These are phyloP conservation scores for Corythornis cristatus DNA, from an alignment of 2,113 vertebrate genomes.

Conservation along the genomic window DNA sequence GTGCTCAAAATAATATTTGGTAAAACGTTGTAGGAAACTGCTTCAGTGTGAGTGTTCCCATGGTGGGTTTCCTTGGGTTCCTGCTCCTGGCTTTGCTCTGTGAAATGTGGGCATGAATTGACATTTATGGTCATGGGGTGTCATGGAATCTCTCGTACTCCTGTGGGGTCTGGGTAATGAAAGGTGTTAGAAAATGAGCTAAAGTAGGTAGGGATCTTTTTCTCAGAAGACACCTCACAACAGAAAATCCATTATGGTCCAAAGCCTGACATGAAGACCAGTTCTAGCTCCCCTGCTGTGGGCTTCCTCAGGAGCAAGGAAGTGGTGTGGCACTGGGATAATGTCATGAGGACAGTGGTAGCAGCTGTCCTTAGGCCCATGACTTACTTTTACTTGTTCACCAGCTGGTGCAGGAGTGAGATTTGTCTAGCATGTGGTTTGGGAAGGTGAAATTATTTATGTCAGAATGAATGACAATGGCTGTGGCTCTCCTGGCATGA, in stretches of 20 bases:
- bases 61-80: not conserved
- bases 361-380: not conserved
- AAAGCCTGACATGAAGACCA: not conserved
- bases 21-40: not conserved
- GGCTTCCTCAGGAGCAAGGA: not conserved
- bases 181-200: not conserved
- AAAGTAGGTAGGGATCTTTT: not conserved
- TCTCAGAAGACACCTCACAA: not conserved
- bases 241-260: not conserved
- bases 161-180: not conserved
- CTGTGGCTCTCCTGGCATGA: fast-evolving
- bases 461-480: not conserved
- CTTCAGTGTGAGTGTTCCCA: not conserved
- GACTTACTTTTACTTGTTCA: not conserved
- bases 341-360: fast-evolving
- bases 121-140: no score
- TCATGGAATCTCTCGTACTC: fast-evolving
- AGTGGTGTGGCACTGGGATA: not conserved
- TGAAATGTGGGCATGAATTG: not conserved
- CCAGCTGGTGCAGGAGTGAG: not conserved
- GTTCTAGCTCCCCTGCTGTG: not conserved
- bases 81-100: not conserved
- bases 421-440: not conserved
- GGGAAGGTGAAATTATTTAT: not conserved
- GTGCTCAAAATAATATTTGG: no score